Evolutionary conservation across 2,113 vertebrate species (phyloP).

Genomic region (Apteryx mantelli): DNA sequence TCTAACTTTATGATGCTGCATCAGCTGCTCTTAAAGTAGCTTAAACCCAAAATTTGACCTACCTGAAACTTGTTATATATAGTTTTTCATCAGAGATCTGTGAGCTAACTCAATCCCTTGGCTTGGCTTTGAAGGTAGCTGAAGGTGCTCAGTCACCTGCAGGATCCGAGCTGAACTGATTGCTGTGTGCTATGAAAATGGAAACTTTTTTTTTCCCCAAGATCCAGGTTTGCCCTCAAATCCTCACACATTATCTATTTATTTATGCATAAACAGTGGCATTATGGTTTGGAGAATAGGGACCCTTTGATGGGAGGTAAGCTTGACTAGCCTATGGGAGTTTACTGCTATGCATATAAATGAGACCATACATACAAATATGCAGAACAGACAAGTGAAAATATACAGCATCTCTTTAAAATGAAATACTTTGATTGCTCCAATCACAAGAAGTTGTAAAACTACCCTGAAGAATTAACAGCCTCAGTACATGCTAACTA

Average conservation of each 20-base stretch:
- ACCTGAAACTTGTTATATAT: constrained; percentile 39
- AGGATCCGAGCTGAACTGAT: constrained; percentile 5
- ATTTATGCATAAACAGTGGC: constrained; percentile 61
- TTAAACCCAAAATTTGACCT: constrained; percentile 51
- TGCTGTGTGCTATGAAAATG: background rate
- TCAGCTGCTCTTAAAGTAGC: constrained; percentile 46
- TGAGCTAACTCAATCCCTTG: constrained; percentile 1
- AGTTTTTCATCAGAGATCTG: constrained; percentile 40
- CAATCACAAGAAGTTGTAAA: constrained; percentile 79
- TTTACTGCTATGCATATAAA: constrained; percentile 41
- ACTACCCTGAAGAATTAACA: constrained; percentile 79
- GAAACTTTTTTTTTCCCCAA: background rate
- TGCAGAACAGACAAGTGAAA: constrained; percentile 60
- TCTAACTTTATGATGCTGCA: constrained; percentile 48
- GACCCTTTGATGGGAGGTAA: constrained; percentile 43
- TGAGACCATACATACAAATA: constrained; percentile 38
- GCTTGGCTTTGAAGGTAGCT: constrained; percentile 24
- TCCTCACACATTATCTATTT: constrained; percentile 54
- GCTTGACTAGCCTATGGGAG: constrained; percentile 52
- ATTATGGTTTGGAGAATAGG: constrained; percentile 46
- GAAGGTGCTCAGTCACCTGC: constrained; percentile 5
- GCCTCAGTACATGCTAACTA: constrained; percentile 78
- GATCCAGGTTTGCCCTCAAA: constrained; percentile 36
- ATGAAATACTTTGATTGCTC: constrained; percentile 75
- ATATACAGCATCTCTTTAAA: constrained; percentile 73